Evolutionary conservation across 2,113 vertebrate species (phyloP).

Genomic region (Phainopepla nitens): DNA sequence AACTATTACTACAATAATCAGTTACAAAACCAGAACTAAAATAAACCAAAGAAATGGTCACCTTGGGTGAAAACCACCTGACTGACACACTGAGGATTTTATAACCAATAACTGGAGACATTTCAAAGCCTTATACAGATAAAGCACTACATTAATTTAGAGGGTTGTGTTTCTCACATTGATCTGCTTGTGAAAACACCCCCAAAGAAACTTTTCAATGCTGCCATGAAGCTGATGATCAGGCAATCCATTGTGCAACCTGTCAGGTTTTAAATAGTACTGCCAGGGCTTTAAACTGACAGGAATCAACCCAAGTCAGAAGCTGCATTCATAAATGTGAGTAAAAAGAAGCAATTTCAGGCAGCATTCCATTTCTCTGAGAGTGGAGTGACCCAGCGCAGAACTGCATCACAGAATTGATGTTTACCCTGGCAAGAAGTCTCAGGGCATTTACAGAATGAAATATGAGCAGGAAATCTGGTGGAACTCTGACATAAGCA

Average conservation of each 20-base stretch:
- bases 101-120: background rate
- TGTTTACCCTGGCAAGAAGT: background rate
- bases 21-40: background rate
- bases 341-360: background rate
- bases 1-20: background rate
- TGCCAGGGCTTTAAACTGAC: background rate
- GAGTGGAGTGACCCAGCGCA: background rate
- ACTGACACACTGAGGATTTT: background rate
- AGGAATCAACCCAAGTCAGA: background rate
- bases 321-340: background rate
- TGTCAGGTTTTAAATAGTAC: background rate
- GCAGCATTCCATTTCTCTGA: background rate
- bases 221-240: background rate
- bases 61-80: background rate
- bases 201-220: background rate
- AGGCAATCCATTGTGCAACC: background rate
- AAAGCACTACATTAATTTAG: background rate
- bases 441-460: background rate
- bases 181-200: background rate
- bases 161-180: background rate
- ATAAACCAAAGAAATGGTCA: background rate
- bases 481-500: background rate
- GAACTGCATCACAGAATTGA: background rate
- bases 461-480: background rate
- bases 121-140: background rate